Conservation (phyloP, 2,113 vertebrate species). For the Alethe castanea region DNA sequence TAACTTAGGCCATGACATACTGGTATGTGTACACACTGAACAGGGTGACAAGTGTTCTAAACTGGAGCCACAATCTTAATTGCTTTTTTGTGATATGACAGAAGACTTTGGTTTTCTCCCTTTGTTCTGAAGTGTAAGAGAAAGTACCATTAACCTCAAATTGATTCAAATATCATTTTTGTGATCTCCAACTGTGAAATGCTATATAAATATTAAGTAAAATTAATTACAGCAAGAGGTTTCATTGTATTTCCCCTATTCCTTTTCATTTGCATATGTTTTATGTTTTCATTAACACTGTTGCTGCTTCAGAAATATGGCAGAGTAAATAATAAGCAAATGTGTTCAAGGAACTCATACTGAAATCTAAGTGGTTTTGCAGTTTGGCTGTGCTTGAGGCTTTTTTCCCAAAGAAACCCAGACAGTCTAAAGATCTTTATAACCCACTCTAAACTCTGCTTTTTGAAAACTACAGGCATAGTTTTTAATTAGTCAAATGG, state of each 20-base stretch:
- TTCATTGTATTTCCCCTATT: background rate
- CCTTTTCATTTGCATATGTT: background rate
- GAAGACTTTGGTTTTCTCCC: background rate
- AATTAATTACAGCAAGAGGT: background rate
- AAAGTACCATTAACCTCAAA: background rate
- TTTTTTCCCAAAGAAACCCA: background rate
- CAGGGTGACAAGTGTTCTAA: background rate
- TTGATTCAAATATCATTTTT: background rate
- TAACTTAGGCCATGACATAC: background rate
- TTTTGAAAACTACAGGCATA: background rate
- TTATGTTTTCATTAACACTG: background rate
- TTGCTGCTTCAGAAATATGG: background rate
- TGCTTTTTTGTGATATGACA: background rate
- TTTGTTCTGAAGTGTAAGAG: background rate
- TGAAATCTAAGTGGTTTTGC: background rate
- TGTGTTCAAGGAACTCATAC: background rate
- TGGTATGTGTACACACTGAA: background rate
- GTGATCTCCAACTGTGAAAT: background rate
- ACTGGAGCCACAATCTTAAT: background rate
- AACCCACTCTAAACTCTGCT: background rate
- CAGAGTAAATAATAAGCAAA: background rate
- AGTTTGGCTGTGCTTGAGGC: background rate
- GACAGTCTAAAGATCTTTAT: background rate
- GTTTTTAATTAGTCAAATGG: background rate
- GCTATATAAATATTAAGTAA: background rate